phyloP scores from a whole-genome alignment of 2,888 invertebrate genomes.

The Phorcus lineatus region DNA sequence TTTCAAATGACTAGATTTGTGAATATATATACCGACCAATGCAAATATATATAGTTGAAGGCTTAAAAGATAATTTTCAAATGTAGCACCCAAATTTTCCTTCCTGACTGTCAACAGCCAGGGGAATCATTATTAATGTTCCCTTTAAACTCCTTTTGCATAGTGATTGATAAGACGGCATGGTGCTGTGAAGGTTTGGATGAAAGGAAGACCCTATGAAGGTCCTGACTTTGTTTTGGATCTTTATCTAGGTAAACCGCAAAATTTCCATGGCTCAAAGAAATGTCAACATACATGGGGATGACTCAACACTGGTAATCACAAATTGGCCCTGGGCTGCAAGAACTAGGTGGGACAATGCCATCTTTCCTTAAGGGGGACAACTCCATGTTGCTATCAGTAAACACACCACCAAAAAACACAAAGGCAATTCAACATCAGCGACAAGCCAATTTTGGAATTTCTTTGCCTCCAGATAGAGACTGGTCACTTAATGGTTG shows the following conservation, averaged over 20 bases:
- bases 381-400: conserved; percentile 11
- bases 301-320: conserved; percentile 12
- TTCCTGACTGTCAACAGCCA: background rate
- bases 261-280: background rate
- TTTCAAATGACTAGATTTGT: no score
- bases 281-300: background rate
- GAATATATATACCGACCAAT: no score
- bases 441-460: conserved; percentile 14
- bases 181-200: background rate
- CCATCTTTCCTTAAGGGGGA: background rate
- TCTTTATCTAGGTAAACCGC: conserved; percentile 1
- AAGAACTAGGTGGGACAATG: background rate
- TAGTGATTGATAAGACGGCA: background rate
- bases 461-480: conserved; percentile 20
- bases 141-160: background rate
- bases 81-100: no score
- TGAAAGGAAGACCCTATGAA: background rate
- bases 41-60: no score
- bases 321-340: background rate
- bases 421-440: background rate
- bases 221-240: background rate
- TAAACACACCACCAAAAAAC: conserved; percentile 19
- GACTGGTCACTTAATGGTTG: conserved; percentile 24
- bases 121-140: background rate
- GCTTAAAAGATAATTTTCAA: no score